These are phyloP conservation scores for Murina feae DNA, from an alignment of 2,113 vertebrate species.

Conservation along the genomic window DNA sequence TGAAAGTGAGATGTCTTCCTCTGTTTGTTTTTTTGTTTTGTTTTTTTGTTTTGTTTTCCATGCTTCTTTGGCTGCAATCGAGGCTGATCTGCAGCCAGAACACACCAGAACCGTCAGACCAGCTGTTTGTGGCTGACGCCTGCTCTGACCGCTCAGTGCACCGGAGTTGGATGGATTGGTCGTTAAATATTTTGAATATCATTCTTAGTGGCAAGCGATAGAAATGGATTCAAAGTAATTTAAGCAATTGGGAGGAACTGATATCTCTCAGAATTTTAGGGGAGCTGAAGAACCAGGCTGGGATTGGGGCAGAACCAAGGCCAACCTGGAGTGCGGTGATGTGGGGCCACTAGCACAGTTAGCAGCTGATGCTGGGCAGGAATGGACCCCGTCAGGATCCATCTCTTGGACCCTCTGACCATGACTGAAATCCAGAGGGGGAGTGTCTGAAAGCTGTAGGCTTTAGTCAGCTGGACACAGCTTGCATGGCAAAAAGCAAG, in stretches of 20 bases:
- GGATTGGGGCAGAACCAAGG: neutral
- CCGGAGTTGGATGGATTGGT: neutral
- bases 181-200: neutral
- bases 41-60: neutral
- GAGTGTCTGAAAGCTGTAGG: neutral
- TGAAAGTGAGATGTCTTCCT: neutral
- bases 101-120: neutral
- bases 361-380: neutral
- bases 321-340: rapidly evolving
- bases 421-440: neutral
- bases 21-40: neutral
- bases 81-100: neutral
- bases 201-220: neutral
- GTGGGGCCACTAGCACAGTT: neutral
- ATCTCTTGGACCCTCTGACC: neutral
- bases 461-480: neutral
- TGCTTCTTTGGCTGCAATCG: neutral
- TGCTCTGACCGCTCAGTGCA: neutral
- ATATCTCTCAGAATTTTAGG: neutral
- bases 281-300: neutral
- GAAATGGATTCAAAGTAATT: neutral
- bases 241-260: neutral
- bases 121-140: neutral
- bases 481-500: neutral
- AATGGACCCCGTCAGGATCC: rapidly evolving